Percentiles rank a stretch among this genome's conserved stretches.
These are phyloP conservation scores for Lerista edwardsae DNA, from an alignment of 2,797 vertebrate genomes.

Conservation along the genomic window DNA sequence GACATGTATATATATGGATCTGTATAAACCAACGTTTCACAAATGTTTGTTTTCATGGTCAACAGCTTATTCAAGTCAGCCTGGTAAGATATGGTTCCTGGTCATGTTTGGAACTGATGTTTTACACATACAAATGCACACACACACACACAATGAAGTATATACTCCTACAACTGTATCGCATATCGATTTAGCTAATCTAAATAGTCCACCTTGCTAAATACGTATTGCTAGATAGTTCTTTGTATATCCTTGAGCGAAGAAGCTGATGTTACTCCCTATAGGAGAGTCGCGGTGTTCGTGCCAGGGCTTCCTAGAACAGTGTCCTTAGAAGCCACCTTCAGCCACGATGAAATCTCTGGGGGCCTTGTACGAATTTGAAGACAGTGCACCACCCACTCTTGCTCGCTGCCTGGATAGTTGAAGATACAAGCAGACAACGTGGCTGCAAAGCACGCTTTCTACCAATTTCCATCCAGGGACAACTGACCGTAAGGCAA, in stretches of 20 bases:
- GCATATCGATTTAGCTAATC: background rate
- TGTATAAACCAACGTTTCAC: background rate
- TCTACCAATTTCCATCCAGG: background rate
- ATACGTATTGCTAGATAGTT: background rate
- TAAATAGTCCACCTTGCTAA: background rate
- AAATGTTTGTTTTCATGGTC: background rate
- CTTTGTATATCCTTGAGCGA: background rate
- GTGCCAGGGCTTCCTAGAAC: background rate
- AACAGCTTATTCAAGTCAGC: background rate
- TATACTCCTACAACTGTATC: background rate
- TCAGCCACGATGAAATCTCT: background rate
- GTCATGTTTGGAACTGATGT: background rate
- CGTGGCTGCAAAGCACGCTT: background rate
- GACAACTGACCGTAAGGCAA: background rate
- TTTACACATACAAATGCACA: background rate
- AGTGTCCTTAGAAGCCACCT: too few species aligned
- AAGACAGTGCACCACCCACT: background rate
- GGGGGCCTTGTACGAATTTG: background rate
- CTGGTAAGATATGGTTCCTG: background rate
- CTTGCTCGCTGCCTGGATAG: background rate
- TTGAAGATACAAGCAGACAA: background rate
- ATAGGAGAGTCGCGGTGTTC: background rate
- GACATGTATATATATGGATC: too few species aligned
- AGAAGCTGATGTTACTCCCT: background rate
- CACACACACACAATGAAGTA: background rate